These are phyloP conservation scores for Hesperophylax magnus DNA, from an alignment of 1,140 invertebrate genomes.

Conservation along the genomic window DNA sequence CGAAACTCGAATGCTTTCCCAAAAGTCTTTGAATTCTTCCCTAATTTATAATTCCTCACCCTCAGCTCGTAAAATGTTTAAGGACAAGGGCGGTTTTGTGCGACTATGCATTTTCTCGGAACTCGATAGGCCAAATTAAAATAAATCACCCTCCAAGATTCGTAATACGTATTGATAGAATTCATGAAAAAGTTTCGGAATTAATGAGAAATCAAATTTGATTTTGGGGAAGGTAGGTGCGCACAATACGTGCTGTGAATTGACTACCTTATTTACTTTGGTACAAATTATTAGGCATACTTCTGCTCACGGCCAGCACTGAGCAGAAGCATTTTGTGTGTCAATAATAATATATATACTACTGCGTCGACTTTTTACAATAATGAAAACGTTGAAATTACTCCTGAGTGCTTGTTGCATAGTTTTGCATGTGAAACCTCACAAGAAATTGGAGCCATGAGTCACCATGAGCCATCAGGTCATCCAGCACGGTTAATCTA, in stretches of 20 bases:
- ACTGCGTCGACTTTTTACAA: no score
- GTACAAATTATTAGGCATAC: no score
- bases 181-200: background rate
- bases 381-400: no score
- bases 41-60: background rate
- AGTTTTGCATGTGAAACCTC: no score
- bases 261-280: no score
- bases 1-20: slow-evolving; percentile 1
- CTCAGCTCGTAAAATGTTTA: background rate
- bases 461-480: no score
- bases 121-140: background rate
- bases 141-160: background rate
- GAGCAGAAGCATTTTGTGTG: no score
- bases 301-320: no score
- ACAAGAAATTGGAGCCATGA: no score
- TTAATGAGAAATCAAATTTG: background rate
- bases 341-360: no score
- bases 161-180: background rate
- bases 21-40: background rate
- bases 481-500: no score
- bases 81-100: background rate
- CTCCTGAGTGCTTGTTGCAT: no score
- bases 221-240: background rate
- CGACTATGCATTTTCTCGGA: background rate
- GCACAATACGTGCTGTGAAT: background rate